Evolutionary conservation across 2,888 invertebrate genomes (phyloP), one percentile per base, ranked within the genome.

Genomic region (Xestobium rufovillosum): DNA sequence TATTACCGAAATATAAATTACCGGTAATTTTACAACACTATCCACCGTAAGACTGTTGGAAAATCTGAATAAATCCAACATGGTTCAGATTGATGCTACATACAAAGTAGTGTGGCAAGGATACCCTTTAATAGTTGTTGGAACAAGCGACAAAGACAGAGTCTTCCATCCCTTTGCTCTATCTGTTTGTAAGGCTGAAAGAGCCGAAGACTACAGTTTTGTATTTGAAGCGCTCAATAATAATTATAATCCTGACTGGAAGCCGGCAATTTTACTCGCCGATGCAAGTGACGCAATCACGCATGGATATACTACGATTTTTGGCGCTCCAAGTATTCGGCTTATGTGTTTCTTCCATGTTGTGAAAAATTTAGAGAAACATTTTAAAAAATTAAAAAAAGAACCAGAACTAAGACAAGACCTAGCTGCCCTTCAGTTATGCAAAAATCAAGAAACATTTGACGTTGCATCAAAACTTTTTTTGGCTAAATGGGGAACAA

Each of bases 311-410:
- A 10, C 6, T 9, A 27, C 6, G 10, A 27, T 10, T 27, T 27
- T 27, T 11, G 28, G 10, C 6, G 28, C 6, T 9, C 10, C 28
- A 9, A 27, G 10, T 9, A 10, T n/a, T n/a, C n/a, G n/a, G n/a
- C n/a, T n/a, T n/a, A 27, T 27, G 28, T 27, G 28, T 27, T 27
- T n/a, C 10, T 27, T 27, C 11, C 28, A 27, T 27, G 28, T n/a
- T n/a, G n/a, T n/a, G n/a, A n/a, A 27, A 9, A 11, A 9, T 9
- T 9, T 27, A 6, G 28, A 27, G 4, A 27, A 27, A 11, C 6
- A 11, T n/a, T 6, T 27, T 9, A 6, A 10, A 10, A n/a, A 9
- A 9, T 9, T 27, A 9, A 11, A 27, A 11, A n/a, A 11, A 6
- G 6, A 9, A 4, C 6, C 28, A 6, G 28, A 6, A 6, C 6